phyloP scores from a whole-genome alignment of 2,113 vertebrate species.

The Vulpes ferrilata region DNA sequence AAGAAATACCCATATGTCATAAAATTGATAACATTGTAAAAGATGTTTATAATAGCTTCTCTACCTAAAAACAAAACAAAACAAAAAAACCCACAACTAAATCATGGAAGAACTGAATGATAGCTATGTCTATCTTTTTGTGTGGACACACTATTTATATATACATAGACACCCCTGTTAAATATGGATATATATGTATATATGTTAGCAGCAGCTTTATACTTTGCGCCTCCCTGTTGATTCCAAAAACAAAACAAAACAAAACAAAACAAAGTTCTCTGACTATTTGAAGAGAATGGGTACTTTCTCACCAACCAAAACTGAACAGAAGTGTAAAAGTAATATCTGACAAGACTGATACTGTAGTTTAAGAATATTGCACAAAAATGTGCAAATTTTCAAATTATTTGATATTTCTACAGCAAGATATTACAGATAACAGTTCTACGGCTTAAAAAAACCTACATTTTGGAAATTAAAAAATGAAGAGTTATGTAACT shows the following conservation, averaged over 20 bases:
- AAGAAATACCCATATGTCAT: conserved; percentile 82
- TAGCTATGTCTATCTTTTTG: conserved; percentile 69
- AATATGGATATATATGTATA: conserved; percentile 79
- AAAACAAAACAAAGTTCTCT: conserved; percentile 84
- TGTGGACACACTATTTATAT: conserved; percentile 84
- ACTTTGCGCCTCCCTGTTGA: conserved; percentile 99
- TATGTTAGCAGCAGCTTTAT: conserved; percentile 99
- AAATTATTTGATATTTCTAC: conserved; percentile 90
- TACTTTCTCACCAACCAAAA: conserved; percentile 87
- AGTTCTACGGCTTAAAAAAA: conserved; percentile 95
- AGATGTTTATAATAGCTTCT: conserved; percentile 83
- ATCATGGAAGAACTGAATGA: conserved; percentile 92
- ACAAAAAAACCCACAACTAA: conserved; percentile 61
- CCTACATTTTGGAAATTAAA: conserved; percentile 88
- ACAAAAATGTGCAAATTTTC: conserved; percentile 92
- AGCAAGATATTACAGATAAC: conserved; percentile 93
- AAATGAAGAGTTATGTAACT: conserved; percentile 91
- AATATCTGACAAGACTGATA: conserved; percentile 88
- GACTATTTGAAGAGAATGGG: conserved; percentile 88
- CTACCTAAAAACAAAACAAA: conserved; percentile 80
- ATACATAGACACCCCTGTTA: conserved; percentile 83
- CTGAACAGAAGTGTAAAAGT: conserved; percentile 84
- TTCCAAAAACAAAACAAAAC: conserved; percentile 91
- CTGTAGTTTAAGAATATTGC: conserved; percentile 89
- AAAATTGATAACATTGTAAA: conserved; percentile 72